Percentiles rank a stretch among this genome's conserved stretches.
Conservation (phyloP, 1,140 invertebrate genomes). For the Dryas iulia region DNA sequence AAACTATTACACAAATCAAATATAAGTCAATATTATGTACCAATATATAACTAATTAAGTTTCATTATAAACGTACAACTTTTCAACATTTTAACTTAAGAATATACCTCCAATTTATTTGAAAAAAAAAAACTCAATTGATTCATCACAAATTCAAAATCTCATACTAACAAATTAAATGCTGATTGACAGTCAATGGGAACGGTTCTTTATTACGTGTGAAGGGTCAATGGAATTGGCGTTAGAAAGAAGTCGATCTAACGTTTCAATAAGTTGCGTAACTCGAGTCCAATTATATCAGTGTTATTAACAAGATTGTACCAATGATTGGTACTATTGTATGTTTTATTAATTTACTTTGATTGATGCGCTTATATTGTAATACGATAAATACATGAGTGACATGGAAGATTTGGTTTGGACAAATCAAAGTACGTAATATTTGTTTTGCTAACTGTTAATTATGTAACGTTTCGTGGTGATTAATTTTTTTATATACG, state of each 20-base stretch:
- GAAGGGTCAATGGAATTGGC: constrained; percentile 39
- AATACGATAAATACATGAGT: neutral
- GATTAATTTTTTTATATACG: too few species aligned
- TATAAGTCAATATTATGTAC: too few species aligned
- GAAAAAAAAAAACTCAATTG: neutral
- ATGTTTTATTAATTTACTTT: constrained; percentile 48
- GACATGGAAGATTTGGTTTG: neutral
- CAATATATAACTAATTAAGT: too few species aligned
- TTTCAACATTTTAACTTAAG: too few species aligned
- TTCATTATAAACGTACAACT: too few species aligned
- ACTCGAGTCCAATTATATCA: constrained; percentile 51
- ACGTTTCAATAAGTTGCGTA: constrained; percentile 51
- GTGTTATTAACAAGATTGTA: constrained; percentile 48
- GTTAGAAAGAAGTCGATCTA: constrained; percentile 39
- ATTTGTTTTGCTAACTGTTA: too few species aligned
- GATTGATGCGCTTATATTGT: constrained; percentile 33
- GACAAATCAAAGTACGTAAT: too few species aligned
- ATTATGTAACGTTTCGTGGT: too few species aligned
- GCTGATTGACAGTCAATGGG: neutral
- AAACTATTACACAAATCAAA: too few species aligned
- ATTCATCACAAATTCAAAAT: neutral
- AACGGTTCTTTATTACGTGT: constrained; percentile 15
- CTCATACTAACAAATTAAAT: neutral
- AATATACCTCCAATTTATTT: too few species aligned
- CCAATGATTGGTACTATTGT: constrained; percentile 46